Evolutionary conservation across 2,113 vertebrate genomes (phyloP).

Genomic region (Bucco capensis): DNA sequence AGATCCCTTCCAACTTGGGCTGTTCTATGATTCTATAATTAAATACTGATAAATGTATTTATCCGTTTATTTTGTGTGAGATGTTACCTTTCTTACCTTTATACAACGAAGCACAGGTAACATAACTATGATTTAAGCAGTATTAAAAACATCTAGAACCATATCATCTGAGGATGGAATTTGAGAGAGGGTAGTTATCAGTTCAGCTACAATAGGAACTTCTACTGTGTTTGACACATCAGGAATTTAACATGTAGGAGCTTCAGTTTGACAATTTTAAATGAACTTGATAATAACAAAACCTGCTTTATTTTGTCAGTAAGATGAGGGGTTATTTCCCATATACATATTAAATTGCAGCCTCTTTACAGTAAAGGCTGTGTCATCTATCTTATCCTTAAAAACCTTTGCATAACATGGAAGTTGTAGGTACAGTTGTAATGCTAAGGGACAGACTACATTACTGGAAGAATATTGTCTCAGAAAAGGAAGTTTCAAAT

Average conservation of each 20-base stretch:
- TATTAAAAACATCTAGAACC: neutral
- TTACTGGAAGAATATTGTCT: neutral
- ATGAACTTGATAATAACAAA: neutral
- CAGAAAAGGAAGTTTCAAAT: neutral
- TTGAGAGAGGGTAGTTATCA: neutral
- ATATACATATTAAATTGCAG: neutral
- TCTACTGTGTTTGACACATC: neutral
- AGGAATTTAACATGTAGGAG: neutral
- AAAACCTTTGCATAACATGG: neutral
- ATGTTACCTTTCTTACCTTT: neutral
- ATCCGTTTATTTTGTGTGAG: neutral
- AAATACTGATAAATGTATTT: neutral
- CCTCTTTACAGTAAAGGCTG: neutral
- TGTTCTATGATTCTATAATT: neutral
- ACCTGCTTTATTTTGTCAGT: neutral
- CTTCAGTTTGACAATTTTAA: neutral
- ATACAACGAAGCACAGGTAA: neutral
- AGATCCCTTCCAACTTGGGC: neutral
- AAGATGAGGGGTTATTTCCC: neutral
- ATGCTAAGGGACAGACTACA: neutral
- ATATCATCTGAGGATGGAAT: neutral
- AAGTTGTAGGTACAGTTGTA: neutral
- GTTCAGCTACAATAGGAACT: neutral
- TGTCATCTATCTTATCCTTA: neutral
- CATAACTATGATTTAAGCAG: neutral